A percentile compares a stretch with the other conserved stretches of the same genome.
phyloP scores from a whole-genome alignment of 2,797 vertebrate genomes.

The Astyanax mexicanus region DNA sequence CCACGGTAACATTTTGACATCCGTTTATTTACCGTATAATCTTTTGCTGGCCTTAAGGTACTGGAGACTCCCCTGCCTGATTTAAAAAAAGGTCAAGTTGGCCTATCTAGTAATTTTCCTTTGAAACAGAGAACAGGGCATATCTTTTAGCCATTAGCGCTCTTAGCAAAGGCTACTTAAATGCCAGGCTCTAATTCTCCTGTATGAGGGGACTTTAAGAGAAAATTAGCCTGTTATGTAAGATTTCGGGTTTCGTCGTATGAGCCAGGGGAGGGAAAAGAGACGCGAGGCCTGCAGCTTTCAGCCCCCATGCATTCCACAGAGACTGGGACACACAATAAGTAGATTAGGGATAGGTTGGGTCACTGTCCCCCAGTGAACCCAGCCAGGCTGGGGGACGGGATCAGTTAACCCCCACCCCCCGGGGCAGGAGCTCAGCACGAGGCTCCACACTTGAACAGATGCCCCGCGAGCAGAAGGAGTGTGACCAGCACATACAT shows the following conservation, averaged over 20 bases:
- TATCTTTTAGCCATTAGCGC: slow-evolving; percentile 43
- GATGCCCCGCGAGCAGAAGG: not conserved
- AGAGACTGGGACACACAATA: slow-evolving; percentile 44
- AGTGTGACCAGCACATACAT: not conserved
- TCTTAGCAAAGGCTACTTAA: slow-evolving; percentile 48
- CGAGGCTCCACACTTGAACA: slow-evolving; percentile 3
- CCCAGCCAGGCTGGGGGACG: slow-evolving; percentile 11
- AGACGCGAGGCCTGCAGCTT: slow-evolving; percentile 42
- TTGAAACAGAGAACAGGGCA: slow-evolving; percentile 42
- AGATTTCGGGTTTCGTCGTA: slow-evolving; percentile 35
- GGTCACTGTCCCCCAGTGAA: slow-evolving; percentile 52
- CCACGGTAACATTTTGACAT: slow-evolving; percentile 22
- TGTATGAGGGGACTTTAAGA: slow-evolving; percentile 49
- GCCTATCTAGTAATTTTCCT: slow-evolving; percentile 46
- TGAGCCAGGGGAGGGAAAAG: slow-evolving; percentile 23
- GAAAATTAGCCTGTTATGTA: slow-evolving; percentile 52
- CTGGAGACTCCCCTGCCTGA: slow-evolving; percentile 12
- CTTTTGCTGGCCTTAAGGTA: slow-evolving; percentile 27
- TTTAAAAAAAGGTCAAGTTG: slow-evolving; percentile 28
- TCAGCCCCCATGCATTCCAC: slow-evolving; percentile 42
- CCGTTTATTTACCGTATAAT: slow-evolving; percentile 27
- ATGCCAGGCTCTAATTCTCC: slow-evolving; percentile 53
- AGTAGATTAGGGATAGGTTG: slow-evolving; percentile 52
- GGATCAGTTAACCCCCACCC: slow-evolving; percentile 25
- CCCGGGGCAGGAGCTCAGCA: slow-evolving; percentile 14